phyloP scores from a whole-genome alignment of 1,140 invertebrate species.

The Aphis gossypii region DNA sequence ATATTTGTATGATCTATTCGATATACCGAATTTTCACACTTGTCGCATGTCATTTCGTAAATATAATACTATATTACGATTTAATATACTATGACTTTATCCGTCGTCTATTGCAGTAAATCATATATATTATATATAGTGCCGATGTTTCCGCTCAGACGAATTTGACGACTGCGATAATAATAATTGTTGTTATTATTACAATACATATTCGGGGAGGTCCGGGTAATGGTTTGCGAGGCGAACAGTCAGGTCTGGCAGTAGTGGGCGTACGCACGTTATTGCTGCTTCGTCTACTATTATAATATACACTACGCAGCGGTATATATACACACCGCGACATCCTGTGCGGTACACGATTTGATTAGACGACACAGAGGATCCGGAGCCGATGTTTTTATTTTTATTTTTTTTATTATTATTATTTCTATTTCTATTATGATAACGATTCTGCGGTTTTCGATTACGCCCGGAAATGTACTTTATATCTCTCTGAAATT shows the following conservation, averaged over 20 bases:
- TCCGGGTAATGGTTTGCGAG: not conserved
- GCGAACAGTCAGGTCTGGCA: not conserved
- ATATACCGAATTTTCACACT: no score
- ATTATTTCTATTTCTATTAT: not conserved
- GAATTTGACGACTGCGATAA: not conserved
- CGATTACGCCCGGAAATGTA: slow-evolving; percentile 23
- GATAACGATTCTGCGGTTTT: slow-evolving; percentile 49
- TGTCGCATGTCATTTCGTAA: not conserved
- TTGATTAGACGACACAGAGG: slow-evolving; percentile 16
- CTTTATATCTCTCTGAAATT: not conserved
- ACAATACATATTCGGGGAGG: not conserved
- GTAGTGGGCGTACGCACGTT: not conserved
- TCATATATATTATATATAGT: not conserved
- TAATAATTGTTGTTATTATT: not conserved
- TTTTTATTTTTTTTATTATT: not conserved
- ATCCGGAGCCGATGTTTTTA: not conserved
- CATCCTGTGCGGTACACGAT: slow-evolving; percentile 44
- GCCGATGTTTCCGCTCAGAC: not conserved
- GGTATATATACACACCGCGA: not conserved
- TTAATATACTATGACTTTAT: not conserved
- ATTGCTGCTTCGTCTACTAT: not conserved
- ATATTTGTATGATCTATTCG: no score
- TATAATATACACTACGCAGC: not conserved
- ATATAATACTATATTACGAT: not conserved
- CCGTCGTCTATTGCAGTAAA: not conserved